Conservation (phyloP, 2,797 vertebrate species). For the Platyrinchus mystaceus region DNA sequence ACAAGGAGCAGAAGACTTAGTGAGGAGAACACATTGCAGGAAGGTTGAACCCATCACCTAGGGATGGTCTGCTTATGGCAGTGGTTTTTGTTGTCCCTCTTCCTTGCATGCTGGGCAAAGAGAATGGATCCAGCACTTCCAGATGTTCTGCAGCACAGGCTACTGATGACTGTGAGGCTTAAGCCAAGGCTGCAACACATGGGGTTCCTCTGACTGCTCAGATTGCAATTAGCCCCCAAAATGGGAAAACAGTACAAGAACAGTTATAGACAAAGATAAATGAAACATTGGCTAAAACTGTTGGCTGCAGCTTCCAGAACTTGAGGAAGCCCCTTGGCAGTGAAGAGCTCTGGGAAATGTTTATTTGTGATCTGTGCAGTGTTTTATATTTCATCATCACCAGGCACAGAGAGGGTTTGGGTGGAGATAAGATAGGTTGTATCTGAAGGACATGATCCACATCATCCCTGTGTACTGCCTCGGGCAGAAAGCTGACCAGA, state of each 20-base stretch:
- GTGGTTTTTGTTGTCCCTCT: background rate
- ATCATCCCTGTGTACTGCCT: background rate
- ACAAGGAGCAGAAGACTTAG: background rate
- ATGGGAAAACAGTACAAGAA: background rate
- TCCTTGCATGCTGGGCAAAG: background rate
- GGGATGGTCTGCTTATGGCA: background rate
- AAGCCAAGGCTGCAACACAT: background rate
- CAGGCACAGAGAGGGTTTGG: background rate
- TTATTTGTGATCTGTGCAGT: background rate
- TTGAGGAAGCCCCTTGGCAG: background rate
- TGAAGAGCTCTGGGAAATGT: background rate
- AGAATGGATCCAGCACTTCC: background rate
- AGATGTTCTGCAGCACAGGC: background rate
- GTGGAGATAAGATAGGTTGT: constrained; percentile 24
- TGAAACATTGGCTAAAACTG: background rate
- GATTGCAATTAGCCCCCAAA: background rate
- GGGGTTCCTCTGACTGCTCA: background rate
- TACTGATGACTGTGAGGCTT: background rate
- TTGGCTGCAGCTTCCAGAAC: background rate
- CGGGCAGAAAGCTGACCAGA: background rate
- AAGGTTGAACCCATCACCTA: background rate
- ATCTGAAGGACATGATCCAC: background rate
- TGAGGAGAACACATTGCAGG: background rate
- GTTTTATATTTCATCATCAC: constrained; percentile 30
- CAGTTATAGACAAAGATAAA: background rate